A percentile compares a stretch with the other conserved stretches of the same genome.
Evolutionary conservation across 2,113 vertebrate genomes (phyloP).

Genomic region (Carassius carassius): DNA sequence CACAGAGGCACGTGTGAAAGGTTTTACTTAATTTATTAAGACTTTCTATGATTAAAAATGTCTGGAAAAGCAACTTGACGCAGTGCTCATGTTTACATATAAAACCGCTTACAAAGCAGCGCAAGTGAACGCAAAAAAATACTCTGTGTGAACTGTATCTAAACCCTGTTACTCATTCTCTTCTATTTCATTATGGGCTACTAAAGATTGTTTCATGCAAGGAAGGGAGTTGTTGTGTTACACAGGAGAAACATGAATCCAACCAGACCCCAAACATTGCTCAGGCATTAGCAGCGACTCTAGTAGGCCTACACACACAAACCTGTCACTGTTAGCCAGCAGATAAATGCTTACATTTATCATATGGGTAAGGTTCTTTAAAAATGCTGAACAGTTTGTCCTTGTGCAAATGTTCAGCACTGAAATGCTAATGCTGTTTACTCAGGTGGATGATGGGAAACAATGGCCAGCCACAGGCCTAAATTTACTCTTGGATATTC

Average conservation of each 20-base stretch:
- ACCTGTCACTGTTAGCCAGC: constrained; percentile 1
- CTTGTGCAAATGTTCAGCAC: constrained; percentile 10
- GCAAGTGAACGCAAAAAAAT: neutral
- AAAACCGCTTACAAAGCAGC: neutral
- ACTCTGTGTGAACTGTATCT: neutral
- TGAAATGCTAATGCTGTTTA: constrained; percentile 31
- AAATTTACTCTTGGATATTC: constrained; percentile 20
- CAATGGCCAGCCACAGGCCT: neutral
- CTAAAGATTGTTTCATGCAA: constrained; percentile 1
- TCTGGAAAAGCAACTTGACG: neutral
- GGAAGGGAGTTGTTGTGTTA: constrained; percentile 33
- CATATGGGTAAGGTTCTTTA: neutral
- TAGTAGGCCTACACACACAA: constrained; percentile 2
- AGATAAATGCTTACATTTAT: constrained; percentile 21
- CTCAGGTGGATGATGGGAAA: constrained; percentile 19
- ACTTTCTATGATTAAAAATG: neutral
- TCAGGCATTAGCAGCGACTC: constrained; percentile 22
- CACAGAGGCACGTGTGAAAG: neutral
- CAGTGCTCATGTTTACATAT: neutral
- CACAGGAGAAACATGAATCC: constrained; percentile 9
- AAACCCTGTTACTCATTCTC: constrained; percentile 3
- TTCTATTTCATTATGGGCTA: neutral
- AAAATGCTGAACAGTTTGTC: constrained; percentile 13
- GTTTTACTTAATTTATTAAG: neutral
- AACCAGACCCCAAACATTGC: constrained; percentile 15